Conservation (phyloP, 1,140 invertebrate genomes). For the Drusus annulatus region DNA sequence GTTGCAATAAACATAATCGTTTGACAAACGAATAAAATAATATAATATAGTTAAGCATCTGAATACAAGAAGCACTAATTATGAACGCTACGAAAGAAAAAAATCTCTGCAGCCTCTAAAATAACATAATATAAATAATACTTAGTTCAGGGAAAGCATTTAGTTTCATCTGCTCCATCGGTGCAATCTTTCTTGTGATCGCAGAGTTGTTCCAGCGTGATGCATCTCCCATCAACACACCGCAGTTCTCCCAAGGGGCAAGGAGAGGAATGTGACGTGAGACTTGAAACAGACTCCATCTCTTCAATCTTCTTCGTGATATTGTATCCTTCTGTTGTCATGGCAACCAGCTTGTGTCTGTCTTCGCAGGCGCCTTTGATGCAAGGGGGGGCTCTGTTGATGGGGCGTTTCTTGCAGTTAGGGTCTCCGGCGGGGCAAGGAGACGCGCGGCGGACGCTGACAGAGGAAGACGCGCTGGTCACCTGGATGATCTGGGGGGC, state of each 20-base stretch:
- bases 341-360: neutral
- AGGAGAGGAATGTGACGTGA: slow-evolving; percentile 66
- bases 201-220: slow-evolving; percentile 75
- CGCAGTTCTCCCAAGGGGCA: slow-evolving; percentile 74
- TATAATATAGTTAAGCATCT: too few species aligned
- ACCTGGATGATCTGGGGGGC: slow-evolving; percentile 60
- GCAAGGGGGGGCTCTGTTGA: neutral
- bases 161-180: slow-evolving; percentile 76
- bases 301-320: slow-evolving; percentile 29
- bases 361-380: slow-evolving; percentile 33
- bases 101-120: neutral
- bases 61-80: too few species aligned
- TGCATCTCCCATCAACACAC: slow-evolving; percentile 76
- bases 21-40: too few species aligned
- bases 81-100: neutral
- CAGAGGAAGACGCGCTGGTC: slow-evolving; percentile 55
- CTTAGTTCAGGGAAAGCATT: slow-evolving; percentile 70
- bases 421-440: slow-evolving; percentile 44
- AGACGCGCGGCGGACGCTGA: slow-evolving; percentile 21
- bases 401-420: slow-evolving; percentile 45
- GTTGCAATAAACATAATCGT: too few species aligned
- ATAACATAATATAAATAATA: slow-evolving; percentile 3
- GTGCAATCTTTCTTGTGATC: slow-evolving; percentile 75
- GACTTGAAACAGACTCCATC: slow-evolving; percentile 19
- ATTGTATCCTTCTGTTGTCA: slow-evolving; percentile 17